A percentile compares a stretch with the other conserved stretches of the same genome.
Evolutionary conservation across 2,113 vertebrate species (phyloP).

Genomic region (Centropristis striata): DNA sequence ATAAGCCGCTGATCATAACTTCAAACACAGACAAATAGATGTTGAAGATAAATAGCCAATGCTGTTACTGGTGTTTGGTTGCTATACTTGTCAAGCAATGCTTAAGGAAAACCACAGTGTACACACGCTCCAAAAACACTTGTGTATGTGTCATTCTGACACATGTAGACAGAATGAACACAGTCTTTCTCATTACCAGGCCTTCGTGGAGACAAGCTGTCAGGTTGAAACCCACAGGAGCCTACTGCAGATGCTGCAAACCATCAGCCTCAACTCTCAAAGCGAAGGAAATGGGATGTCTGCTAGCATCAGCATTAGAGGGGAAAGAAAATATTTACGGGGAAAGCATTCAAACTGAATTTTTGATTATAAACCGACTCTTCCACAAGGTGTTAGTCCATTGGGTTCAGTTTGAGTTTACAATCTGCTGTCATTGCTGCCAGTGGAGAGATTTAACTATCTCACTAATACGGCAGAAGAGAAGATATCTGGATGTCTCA

Average conservation of each 20-base stretch:
- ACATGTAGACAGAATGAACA: slow-evolving; percentile 75
- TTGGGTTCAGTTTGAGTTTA: slow-evolving; percentile 51
- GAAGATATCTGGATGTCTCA: slow-evolving; percentile 29
- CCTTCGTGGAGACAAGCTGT: slow-evolving; percentile 77
- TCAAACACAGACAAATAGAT: slow-evolving; percentile 35
- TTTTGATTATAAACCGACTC: slow-evolving; percentile 65
- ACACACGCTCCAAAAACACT: slow-evolving; percentile 63
- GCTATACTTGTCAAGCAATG: slow-evolving; percentile 56
- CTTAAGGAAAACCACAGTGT: slow-evolving; percentile 60
- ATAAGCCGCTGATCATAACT: slow-evolving; percentile 29
- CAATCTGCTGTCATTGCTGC: slow-evolving; percentile 53
- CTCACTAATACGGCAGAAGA: slow-evolving; percentile 10
- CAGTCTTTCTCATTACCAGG: slow-evolving; percentile 80
- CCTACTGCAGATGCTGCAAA: slow-evolving; percentile 71
- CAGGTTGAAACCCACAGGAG: slow-evolving; percentile 77
- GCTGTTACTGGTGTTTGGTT: slow-evolving; percentile 30
- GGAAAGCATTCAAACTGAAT: slow-evolving; percentile 69
- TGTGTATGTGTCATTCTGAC: slow-evolving; percentile 69
- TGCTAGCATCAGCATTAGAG: slow-evolving; percentile 62
- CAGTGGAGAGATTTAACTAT: slow-evolving; percentile 42
- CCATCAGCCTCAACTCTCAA: slow-evolving; percentile 70
- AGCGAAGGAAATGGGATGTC: slow-evolving; percentile 62
- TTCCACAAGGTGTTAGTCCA: slow-evolving; percentile 60
- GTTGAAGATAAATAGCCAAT: slow-evolving; percentile 44
- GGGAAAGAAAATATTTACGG: slow-evolving; percentile 72